A percentile compares a stretch with the other conserved stretches of the same genome.
phyloP scores from a whole-genome alignment of 2,797 vertebrate genomes.

The Acrossocheilus wenchowensis region DNA sequence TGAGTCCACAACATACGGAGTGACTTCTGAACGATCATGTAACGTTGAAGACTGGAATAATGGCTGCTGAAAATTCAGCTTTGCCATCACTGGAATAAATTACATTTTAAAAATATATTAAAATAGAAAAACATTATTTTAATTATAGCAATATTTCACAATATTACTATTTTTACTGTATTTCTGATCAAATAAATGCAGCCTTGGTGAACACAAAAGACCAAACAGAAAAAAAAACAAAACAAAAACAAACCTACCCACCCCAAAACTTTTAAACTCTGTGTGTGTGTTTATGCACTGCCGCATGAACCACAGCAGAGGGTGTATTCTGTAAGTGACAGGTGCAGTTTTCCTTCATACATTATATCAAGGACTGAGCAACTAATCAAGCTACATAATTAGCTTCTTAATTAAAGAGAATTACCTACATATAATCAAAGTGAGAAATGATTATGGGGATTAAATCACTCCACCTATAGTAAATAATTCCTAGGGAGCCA shows the following conservation, averaged over 20 bases:
- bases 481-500: conserved; percentile 33
- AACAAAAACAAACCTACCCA: no score
- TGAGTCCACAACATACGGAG: neutral
- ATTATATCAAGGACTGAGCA: conserved; percentile 31
- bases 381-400: conserved; percentile 52
- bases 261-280: neutral
- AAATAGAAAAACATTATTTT: neutral
- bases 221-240: neutral
- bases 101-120: neutral
- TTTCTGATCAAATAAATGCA: neutral
- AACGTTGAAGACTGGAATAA: neutral
- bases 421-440: conserved; percentile 51
- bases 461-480: conserved; percentile 51
- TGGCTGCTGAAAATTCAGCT: neutral
- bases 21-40: neutral
- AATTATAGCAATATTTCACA: neutral
- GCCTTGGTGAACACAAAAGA: no score
- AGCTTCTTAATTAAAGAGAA: conserved; percentile 55
- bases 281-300: neutral
- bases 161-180: neutral
- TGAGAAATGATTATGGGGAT: conserved; percentile 53
- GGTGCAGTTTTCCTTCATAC: conserved; percentile 30
- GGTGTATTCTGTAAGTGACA: conserved; percentile 22
- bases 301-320: neutral
- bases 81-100: neutral